These are phyloP conservation scores for Pogonomyrmex barbatus DNA, from an alignment of 1,140 invertebrate genomes.

Conservation along the genomic window DNA sequence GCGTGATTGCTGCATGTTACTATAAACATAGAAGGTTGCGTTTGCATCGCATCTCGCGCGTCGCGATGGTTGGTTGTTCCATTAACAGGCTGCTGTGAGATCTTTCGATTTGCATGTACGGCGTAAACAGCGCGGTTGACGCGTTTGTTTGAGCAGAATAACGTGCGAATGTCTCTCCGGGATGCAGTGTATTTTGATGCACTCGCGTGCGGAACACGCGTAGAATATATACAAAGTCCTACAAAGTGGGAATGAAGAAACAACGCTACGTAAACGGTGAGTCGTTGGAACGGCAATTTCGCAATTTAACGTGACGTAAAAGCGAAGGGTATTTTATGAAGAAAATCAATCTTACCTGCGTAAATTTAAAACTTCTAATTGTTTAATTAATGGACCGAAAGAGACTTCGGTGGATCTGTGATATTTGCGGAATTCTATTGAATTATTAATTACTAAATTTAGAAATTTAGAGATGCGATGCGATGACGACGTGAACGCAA, in stretches of 20 bases:
- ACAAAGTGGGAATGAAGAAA: slow-evolving; percentile 12
- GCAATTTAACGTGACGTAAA: background rate
- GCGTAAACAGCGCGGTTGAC: slow-evolving; percentile 50
- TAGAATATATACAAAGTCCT: slow-evolving; percentile 1
- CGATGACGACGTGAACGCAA: too few relatives aligned
- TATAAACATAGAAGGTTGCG: slow-evolving; percentile 13
- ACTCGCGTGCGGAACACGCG: background rate
- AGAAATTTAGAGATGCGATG: background rate
- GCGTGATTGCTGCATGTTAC: background rate
- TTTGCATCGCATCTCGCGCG: slow-evolving; percentile 39
- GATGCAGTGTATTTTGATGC: slow-evolving; percentile 7
- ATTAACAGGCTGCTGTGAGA: slow-evolving; percentile 46
- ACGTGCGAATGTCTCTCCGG: slow-evolving; percentile 44
- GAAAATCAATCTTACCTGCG: background rate
- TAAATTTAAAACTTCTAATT: background rate
- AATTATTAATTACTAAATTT: background rate
- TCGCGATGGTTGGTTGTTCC: slow-evolving; percentile 33
- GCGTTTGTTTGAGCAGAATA: slow-evolving; percentile 35
- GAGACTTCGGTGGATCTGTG: background rate
- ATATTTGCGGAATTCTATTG: background rate
- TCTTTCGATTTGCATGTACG: slow-evolving; percentile 63
- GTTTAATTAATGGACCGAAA: background rate
- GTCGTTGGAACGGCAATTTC: background rate
- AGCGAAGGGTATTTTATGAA: background rate
- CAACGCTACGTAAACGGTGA: background rate